These are phyloP conservation scores for Lepidonotus clava DNA, from an alignment of 2,888 invertebrate species.

Conservation along the genomic window DNA sequence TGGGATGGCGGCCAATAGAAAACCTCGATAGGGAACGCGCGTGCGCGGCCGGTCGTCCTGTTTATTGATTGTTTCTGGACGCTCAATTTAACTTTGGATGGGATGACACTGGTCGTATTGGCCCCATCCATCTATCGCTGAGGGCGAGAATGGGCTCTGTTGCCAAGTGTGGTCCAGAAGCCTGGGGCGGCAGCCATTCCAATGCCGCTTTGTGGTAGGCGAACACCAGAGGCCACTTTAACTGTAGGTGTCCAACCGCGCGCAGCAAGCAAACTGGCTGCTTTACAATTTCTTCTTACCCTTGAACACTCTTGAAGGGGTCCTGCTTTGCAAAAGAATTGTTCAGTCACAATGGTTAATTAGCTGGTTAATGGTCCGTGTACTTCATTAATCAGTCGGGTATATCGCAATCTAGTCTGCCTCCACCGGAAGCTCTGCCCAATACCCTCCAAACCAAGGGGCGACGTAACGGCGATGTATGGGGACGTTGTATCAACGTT, in stretches of 20 bases:
- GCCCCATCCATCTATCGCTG: slow-evolving; percentile 20
- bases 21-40: background rate
- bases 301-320: too few species aligned
- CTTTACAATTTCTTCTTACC: too few species aligned
- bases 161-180: background rate
- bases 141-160: background rate
- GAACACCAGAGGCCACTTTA: background rate
- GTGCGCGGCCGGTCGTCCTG: slow-evolving; percentile 7
- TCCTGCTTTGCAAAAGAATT: too few species aligned
- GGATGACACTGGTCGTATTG: slow-evolving; percentile 49
- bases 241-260: background rate
- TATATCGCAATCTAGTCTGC: too few species aligned
- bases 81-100: slow-evolving; percentile 54
- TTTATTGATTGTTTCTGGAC: slow-evolving; percentile 43
- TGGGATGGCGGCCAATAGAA: slow-evolving; percentile 45
- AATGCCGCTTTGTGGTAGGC: background rate
- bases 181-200: background rate
- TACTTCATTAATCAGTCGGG: too few species aligned
- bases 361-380: too few species aligned
- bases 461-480: too few species aligned
- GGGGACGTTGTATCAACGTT: too few species aligned
- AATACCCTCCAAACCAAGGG: too few species aligned
- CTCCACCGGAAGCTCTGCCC: too few species aligned
- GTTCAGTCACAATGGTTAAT: too few species aligned
- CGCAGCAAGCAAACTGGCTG: background rate